Percentiles rank a stretch among this genome's conserved stretches.
Conservation (phyloP, 1,140 invertebrate species). For the Leptinotarsa defecta region DNA sequence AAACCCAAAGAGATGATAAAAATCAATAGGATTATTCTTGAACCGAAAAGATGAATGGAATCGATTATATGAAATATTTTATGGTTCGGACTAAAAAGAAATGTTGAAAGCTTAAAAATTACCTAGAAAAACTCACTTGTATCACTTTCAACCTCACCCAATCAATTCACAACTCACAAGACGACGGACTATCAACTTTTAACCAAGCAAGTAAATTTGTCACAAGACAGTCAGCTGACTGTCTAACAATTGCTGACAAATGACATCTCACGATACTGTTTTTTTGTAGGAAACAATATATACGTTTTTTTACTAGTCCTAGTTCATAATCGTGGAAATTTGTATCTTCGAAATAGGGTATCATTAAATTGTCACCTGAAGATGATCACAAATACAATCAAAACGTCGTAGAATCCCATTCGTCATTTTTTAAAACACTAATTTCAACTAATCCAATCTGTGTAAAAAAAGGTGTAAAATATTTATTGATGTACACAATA, state of each 20-base stretch:
- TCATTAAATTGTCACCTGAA: too few species aligned
- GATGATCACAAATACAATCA: too few species aligned
- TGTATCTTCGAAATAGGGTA: too few species aligned
- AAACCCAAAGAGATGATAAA: background rate
- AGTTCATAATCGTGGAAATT: too few species aligned
- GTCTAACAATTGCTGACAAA: slow-evolving; percentile 7
- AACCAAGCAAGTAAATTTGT: slow-evolving; percentile 33
- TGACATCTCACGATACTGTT: background rate
- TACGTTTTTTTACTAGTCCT: background rate
- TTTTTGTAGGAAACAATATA: background rate
- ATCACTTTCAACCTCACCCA: slow-evolving; percentile 43
- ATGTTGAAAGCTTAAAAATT: background rate
- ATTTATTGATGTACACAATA: background rate
- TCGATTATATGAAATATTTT: slow-evolving; percentile 1
- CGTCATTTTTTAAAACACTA: too few species aligned
- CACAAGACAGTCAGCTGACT: slow-evolving; percentile 53
- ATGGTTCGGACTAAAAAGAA: background rate
- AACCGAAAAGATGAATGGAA: too few species aligned
- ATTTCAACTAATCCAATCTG: too few species aligned
- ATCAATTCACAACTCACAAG: slow-evolving; percentile 46
- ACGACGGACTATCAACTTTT: slow-evolving; percentile 29
- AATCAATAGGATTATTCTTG: background rate
- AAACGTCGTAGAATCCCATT: too few species aligned
- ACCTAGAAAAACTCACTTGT: slow-evolving; percentile 40
- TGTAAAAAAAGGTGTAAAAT: background rate